Conservation (phyloP, 2,113 vertebrate genomes). For the Silurus asotus region DNA sequence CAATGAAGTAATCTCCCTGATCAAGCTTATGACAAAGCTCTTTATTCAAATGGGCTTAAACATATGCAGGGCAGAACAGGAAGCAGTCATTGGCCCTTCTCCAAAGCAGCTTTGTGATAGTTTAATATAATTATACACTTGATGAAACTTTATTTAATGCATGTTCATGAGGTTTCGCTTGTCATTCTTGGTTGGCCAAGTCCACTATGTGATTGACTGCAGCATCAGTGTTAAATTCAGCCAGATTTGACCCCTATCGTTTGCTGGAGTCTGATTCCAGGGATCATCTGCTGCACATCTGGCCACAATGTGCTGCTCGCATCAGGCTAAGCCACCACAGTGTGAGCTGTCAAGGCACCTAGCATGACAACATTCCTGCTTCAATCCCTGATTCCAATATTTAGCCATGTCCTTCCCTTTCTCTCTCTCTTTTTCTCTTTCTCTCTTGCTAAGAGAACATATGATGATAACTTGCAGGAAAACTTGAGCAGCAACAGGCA, state of each 20-base stretch:
- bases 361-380: constrained; percentile 21
- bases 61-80: background rate
- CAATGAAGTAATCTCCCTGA: constrained; percentile 2
- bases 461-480: constrained; percentile 35
- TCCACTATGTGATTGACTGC: constrained; percentile 26
- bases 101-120: constrained; percentile 11
- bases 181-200: background rate
- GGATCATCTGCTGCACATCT: constrained; percentile 48
- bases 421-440: constrained; percentile 25
- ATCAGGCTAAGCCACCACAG: constrained; percentile 40
- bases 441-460: background rate
- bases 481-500: constrained; percentile 14
- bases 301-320: constrained; percentile 41
- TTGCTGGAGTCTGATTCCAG: constrained; percentile 28
- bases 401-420: constrained; percentile 2
- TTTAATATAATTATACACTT: constrained; percentile 4
- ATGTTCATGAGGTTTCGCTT: constrained; percentile 24
- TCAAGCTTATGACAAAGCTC: background rate
- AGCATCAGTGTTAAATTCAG: constrained; percentile 28
- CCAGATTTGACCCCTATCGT: constrained; percentile 15
- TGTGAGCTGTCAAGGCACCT: constrained; percentile 43
- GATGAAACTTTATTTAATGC: constrained; percentile 28
- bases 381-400: background rate
- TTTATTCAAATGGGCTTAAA: constrained; percentile 6
- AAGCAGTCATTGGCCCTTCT: constrained; percentile 2